Percentiles rank a stretch among this genome's conserved stretches.
Conservation (phyloP, 2,797 vertebrate species). For the Cryptoblepharus egeriae region DNA sequence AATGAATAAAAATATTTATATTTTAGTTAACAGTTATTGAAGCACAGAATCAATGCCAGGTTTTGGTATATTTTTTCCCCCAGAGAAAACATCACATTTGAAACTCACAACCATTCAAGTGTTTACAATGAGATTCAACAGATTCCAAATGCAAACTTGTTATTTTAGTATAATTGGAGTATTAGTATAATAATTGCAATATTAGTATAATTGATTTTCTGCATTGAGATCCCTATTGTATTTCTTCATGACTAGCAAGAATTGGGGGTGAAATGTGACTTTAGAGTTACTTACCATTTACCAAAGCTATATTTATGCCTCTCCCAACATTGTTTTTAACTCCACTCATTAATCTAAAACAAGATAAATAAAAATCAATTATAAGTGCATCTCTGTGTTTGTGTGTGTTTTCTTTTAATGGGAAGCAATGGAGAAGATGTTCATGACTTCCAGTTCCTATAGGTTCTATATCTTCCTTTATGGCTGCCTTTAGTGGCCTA, state of each 20-base stretch:
- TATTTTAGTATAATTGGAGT: too few relatives aligned
- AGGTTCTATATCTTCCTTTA: background rate
- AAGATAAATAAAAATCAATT: constrained; percentile 46
- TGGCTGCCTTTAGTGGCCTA: background rate
- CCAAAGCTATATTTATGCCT: constrained; percentile 92
- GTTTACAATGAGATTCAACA: background rate
- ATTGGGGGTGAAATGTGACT: background rate
- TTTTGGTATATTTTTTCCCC: background rate
- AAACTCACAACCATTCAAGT: background rate
- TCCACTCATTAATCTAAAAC: constrained; percentile 90
- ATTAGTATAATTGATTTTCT: background rate
- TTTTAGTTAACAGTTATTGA: background rate
- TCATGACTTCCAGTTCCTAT: background rate
- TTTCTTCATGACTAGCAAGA: background rate
- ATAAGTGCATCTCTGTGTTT: constrained; percentile 19
- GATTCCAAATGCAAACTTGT: background rate
- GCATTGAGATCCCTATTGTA: background rate
- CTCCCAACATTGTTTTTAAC: constrained; percentile 98
- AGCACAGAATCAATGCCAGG: background rate
- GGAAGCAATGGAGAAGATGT: background rate
- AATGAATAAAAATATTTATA: background rate
- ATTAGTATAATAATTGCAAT: too few relatives aligned
- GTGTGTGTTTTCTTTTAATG: too few relatives aligned
- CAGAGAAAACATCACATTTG: background rate
- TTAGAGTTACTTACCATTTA: constrained; percentile 84